phyloP scores from a whole-genome alignment of 2,888 invertebrate species.

The Chesias legatella region DNA sequence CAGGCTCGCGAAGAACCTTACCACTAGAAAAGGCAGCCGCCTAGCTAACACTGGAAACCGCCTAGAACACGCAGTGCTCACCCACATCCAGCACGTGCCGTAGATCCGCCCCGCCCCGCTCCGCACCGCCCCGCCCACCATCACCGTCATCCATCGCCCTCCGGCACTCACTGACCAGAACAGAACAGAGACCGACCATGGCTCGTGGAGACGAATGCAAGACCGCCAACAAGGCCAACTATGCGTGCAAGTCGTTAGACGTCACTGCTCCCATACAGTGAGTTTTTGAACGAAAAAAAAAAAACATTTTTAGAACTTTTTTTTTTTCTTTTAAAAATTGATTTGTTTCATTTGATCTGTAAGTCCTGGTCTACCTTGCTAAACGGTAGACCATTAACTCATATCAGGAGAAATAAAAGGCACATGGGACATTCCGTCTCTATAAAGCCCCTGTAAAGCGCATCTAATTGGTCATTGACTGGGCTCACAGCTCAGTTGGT shows the following conservation, averaged over 20 bases:
- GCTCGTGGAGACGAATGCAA: conserved; percentile 77
- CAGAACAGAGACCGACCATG: conserved; percentile 55
- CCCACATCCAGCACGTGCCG: conserved; percentile 92
- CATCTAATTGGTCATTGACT: no score
- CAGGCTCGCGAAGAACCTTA: conserved; percentile 91
- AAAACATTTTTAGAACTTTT: no score
- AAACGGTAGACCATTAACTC: no score
- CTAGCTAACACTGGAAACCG: conserved; percentile 92
- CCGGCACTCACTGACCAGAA: conserved; percentile 51
- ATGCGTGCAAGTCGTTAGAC: conserved; percentile 66
- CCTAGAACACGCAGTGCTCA: conserved; percentile 90
- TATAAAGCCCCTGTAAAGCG: no score
- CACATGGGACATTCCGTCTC: no score
- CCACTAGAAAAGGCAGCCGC: conserved; percentile 90
- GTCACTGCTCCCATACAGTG: conserved; percentile 63
- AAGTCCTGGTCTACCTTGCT: no score
- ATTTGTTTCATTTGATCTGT: no score
- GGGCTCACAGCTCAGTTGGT: no score
- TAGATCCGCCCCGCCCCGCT: conserved; percentile 79
- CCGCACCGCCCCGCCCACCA: conserved; percentile 12
- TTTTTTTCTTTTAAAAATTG: no score
- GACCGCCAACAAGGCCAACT: conserved; percentile 64
- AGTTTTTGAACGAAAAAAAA: conserved; percentile 40
- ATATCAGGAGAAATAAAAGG: no score
- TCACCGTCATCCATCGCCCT: conserved; percentile 40